Evolutionary conservation across 2,797 vertebrate genomes (phyloP).

Genomic region (Sylvilagus floridanus): DNA sequence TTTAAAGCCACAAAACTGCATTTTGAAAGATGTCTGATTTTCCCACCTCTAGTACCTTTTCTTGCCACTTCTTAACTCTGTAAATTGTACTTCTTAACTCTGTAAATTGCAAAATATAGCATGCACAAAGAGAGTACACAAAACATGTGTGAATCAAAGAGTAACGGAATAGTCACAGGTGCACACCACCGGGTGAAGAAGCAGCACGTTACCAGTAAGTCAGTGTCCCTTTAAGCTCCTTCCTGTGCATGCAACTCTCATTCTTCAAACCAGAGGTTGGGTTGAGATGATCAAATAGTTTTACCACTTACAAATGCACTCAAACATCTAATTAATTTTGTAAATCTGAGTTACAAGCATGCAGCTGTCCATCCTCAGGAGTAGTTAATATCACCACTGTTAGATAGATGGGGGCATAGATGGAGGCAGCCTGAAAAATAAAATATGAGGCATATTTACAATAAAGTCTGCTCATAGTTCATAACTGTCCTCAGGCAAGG

Average conservation of each 20-base stretch:
- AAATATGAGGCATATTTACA: no score
- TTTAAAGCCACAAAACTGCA: background rate
- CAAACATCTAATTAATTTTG: background rate
- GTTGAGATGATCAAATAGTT: background rate
- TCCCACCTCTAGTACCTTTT: background rate
- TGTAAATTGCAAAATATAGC: background rate
- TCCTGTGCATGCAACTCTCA: background rate
- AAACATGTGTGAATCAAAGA: background rate
- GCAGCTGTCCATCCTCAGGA: background rate
- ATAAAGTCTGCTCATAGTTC: no score
- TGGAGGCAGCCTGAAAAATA: background rate
- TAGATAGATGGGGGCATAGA: background rate
- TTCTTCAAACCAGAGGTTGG: no score
- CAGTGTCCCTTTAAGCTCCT: background rate
- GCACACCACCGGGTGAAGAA: background rate
- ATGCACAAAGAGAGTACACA: background rate
- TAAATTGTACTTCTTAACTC: background rate
- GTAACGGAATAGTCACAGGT: background rate
- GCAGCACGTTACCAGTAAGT: background rate
- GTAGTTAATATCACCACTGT: background rate
- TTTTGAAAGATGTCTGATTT: slow-evolving; percentile 1
- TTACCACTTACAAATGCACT: background rate
- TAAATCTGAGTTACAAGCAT: background rate
- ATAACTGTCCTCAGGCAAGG: no score
- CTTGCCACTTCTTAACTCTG: background rate